phyloP scores from a whole-genome alignment of 2,888 invertebrate species.

The Silvanus unidentatus region DNA sequence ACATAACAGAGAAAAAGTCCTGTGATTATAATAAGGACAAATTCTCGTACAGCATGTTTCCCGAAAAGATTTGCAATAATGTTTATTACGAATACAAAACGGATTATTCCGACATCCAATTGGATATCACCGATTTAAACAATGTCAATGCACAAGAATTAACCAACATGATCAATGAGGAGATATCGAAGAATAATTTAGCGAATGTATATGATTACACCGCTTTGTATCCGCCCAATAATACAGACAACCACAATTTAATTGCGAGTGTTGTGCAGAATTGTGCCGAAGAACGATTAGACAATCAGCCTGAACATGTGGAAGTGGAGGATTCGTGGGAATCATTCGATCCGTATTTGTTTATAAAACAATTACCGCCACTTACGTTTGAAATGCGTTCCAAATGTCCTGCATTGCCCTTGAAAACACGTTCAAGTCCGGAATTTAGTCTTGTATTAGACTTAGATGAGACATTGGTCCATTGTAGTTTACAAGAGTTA shows the following conservation, averaged over 20 bases:
- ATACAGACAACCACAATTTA: conserved; percentile 30
- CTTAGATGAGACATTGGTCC: conserved; percentile 89
- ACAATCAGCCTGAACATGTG: conserved; percentile 41
- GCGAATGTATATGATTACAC: conserved; percentile 39
- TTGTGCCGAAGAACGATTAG: conserved; percentile 36
- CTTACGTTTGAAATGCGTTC: conserved; percentile 69
- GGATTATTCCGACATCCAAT: conserved; percentile 42
- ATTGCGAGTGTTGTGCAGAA: conserved; percentile 34
- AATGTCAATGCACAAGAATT: conserved; percentile 48
- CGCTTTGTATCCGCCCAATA: conserved; percentile 31
- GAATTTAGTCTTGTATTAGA: conserved; percentile 82
- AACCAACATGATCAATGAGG: conserved; percentile 50
- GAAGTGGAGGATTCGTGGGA: conserved; percentile 61
- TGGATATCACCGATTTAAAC: conserved; percentile 41
- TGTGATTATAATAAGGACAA: conserved; percentile 34
- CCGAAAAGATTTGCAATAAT: conserved; percentile 41
- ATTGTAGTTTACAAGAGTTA: conserved; percentile 87
- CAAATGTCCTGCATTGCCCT: conserved; percentile 75
- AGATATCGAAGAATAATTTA: conserved; percentile 43
- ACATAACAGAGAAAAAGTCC: conserved; percentile 33
- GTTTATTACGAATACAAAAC: conserved; percentile 44
- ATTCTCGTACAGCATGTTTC: conserved; percentile 34
- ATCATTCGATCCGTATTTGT: conserved; percentile 82
- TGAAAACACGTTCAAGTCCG: conserved; percentile 87
- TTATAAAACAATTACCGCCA: conserved; percentile 86